Evolutionary conservation across 1,140 invertebrate species (phyloP).

Genomic region (Holotrichia oblita): DNA sequence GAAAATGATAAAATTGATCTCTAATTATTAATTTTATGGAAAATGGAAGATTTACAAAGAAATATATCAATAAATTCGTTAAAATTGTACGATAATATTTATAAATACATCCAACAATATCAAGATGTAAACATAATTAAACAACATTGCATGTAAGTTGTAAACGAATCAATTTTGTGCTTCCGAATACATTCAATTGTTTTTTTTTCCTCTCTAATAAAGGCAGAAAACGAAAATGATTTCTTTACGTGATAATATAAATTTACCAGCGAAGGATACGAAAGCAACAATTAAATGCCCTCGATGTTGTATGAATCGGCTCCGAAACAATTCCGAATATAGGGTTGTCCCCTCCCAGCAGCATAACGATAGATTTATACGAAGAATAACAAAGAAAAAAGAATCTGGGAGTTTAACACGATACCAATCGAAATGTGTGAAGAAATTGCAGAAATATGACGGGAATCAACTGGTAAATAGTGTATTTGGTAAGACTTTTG

Average conservation of each 20-base stretch:
- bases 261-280: conserved; percentile 3
- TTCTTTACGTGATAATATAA: neutral
- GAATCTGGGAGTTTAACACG: neutral
- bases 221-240: conserved; percentile 25
- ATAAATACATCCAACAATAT: neutral
- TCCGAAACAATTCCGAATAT: conserved; percentile 11
- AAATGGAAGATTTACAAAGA: neutral
- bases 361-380: neutral
- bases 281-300: conserved; percentile 13
- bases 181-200: neutral
- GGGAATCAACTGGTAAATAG: conserved; percentile 1
- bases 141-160: conserved; percentile 31
- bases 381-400: neutral
- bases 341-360: neutral
- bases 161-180: neutral
- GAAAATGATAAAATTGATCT: neutral
- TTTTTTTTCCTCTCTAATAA: neutral
- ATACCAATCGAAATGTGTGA: conserved; percentile 18
- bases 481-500: no score
- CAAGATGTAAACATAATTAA: conserved; percentile 4
- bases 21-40: neutral
- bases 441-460: neutral
- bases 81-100: conserved; percentile 13
- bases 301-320: conserved; percentile 10
- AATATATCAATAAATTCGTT: conserved; percentile 27